These are phyloP conservation scores for Australoheros facetus DNA, from an alignment of 2,797 vertebrate species.

Conservation along the genomic window DNA sequence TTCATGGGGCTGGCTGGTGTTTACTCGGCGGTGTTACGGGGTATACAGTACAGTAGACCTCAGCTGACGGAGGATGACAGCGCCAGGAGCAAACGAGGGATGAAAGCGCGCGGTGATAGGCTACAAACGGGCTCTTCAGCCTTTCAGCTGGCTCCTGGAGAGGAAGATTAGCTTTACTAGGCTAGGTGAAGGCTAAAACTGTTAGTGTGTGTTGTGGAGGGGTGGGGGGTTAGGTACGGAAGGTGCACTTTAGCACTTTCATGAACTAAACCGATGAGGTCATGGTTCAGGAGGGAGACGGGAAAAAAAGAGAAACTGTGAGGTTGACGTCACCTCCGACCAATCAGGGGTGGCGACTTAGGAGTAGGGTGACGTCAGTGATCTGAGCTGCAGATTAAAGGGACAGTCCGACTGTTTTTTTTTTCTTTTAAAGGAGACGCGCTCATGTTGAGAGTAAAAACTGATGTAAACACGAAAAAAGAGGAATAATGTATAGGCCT, in stretches of 20 bases:
- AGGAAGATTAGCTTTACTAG: slow-evolving; percentile 50
- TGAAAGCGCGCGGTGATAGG: slow-evolving; percentile 23
- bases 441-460: no score
- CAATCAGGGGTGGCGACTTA: slow-evolving; percentile 85
- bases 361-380: slow-evolving; percentile 87
- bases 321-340: slow-evolving; percentile 91
- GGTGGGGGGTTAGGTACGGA: slow-evolving; percentile 57
- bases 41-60: slow-evolving; percentile 28
- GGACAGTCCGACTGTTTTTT: slow-evolving; percentile 53
- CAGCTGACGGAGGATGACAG: slow-evolving; percentile 71
- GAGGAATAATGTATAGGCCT: accelerated
- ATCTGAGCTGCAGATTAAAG: slow-evolving; percentile 81
- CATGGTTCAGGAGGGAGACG: slow-evolving; percentile 80
- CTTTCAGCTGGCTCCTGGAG: not conserved
- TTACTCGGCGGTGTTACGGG: slow-evolving; percentile 61
- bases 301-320: slow-evolving; percentile 57
- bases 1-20: slow-evolving; percentile 68
- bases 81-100: slow-evolving; percentile 50
- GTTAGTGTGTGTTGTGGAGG: slow-evolving; percentile 10
- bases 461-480: not conserved
- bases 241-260: slow-evolving; percentile 86
- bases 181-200: slow-evolving; percentile 45
- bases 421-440: slow-evolving; percentile 66
- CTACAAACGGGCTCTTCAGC: slow-evolving; percentile 8
- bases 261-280: slow-evolving; percentile 89